Percentiles rank a stretch among this genome's conserved stretches.
These are phyloP conservation scores for Phalera bucephala DNA, from an alignment of 2,888 invertebrate species.

Conservation along the genomic window DNA sequence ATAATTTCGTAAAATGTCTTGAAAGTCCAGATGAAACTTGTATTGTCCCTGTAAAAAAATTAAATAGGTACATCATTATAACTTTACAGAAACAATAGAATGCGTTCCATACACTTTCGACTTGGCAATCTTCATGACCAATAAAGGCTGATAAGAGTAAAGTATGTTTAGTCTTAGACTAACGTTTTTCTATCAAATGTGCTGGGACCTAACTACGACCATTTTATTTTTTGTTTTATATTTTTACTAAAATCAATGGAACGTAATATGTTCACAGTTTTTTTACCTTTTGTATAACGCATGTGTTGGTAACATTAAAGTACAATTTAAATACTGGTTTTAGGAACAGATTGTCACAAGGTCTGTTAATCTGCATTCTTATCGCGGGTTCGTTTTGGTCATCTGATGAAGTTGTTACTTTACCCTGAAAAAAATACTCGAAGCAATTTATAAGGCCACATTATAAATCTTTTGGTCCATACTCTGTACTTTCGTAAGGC, in stretches of 20 bases:
- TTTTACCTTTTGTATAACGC: slow-evolving; percentile 11
- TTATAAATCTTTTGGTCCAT: no score
- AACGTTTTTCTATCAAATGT: no score
- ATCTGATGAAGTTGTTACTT: slow-evolving; percentile 10
- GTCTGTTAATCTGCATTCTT: slow-evolving; percentile 22
- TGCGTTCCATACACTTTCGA: no score
- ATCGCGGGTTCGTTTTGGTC: slow-evolving; percentile 4
- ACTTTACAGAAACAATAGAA: no score
- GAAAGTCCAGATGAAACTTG: slow-evolving; percentile 1
- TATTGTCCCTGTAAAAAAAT: slow-evolving; percentile 9
- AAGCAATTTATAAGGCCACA: no score
- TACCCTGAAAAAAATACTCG: slow-evolving; percentile 14
- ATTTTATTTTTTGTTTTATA: no score
- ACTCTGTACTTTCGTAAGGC: no score
- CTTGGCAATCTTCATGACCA: no score
- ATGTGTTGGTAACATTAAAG: slow-evolving; percentile 12
- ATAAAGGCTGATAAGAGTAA: no score
- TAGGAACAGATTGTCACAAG: slow-evolving; percentile 38
- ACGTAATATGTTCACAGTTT: not conserved
- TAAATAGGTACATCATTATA: not conserved
- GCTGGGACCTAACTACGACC: no score
- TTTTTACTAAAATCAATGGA: no score
- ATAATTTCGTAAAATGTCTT: slow-evolving; percentile 83
- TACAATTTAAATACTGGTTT: slow-evolving; percentile 8
- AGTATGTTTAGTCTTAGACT: no score